These are phyloP conservation scores for Cherax quadricarinatus DNA, from an alignment of 1,140 invertebrate genomes.

Conservation along the genomic window DNA sequence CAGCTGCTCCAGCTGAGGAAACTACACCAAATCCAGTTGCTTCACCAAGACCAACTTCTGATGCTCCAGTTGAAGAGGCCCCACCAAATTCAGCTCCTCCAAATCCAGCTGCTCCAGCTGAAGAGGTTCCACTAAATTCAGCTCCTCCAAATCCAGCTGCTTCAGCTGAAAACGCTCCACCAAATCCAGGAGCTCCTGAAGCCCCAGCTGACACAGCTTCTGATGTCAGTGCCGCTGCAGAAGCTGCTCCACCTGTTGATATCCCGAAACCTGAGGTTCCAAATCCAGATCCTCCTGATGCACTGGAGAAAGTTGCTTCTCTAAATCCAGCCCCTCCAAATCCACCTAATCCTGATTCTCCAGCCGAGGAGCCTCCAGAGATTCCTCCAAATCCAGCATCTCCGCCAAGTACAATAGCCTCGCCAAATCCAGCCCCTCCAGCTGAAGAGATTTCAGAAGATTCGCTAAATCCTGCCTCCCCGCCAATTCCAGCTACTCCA, in stretches of 20 bases:
- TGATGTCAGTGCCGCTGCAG: neutral
- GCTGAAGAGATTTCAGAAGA: neutral
- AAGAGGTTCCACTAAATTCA: neutral
- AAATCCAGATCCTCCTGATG: neutral
- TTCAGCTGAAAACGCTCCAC: neutral
- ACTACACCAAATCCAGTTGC: neutral
- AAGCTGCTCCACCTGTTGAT: neutral
- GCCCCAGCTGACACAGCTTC: neutral
- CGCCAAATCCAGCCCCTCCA: neutral
- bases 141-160: neutral
- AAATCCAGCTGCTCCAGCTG: neutral
- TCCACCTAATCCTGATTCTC: neutral
- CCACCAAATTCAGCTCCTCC: neutral
- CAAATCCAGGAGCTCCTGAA: neutral
- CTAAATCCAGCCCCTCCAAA: neutral
- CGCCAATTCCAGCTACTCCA: neutral
- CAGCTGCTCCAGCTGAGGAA: too few species aligned
- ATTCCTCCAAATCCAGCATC: neutral
- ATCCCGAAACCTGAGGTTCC: too few species aligned
- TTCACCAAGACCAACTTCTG: too few species aligned
- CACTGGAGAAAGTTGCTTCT: neutral
- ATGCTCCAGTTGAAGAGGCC: neutral
- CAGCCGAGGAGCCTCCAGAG: neutral
- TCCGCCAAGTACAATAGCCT: constrained; percentile 6
- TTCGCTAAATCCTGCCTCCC: neutral